These are phyloP conservation scores for Takifugu ocellatus DNA, from an alignment of 2,797 vertebrate genomes.

Conservation along the genomic window DNA sequence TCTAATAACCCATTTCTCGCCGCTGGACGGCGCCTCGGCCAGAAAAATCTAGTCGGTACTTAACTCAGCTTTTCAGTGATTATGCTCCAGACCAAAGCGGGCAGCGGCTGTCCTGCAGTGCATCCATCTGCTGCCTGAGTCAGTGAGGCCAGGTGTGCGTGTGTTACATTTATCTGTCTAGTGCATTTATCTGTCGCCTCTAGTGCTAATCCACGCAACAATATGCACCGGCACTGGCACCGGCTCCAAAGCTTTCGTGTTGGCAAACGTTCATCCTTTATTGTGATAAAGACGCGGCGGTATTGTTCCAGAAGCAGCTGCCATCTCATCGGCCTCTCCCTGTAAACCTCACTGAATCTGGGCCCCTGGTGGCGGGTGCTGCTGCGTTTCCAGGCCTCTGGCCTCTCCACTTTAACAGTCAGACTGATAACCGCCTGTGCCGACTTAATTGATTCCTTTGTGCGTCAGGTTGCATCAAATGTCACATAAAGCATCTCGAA, in stretches of 20 bases:
- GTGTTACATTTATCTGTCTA: conserved; percentile 45
- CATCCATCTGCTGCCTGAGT: conserved; percentile 53
- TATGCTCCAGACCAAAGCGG: background rate
- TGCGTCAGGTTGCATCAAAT: background rate
- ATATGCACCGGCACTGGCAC: background rate
- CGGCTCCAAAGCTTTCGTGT: no score
- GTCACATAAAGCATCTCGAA: background rate
- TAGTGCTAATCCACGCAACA: conserved; percentile 55
- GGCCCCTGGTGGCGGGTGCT: background rate
- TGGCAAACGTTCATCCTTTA: no score
- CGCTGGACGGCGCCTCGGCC: no score
- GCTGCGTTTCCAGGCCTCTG: background rate
- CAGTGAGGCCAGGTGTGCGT: conserved; percentile 58
- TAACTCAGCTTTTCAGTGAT: no score
- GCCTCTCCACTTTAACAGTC: background rate
- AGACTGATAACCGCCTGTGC: background rate
- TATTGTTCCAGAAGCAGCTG: no score
- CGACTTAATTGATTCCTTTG: background rate
- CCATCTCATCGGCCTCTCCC: no score
- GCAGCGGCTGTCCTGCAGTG: conserved; percentile 34
- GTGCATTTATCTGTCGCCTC: conserved; percentile 24
- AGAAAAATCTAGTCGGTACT: no score
- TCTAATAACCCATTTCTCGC: no score
- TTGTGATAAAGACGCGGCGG: no score
- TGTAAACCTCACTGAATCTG: no score